Conservation (phyloP, 2,113 vertebrate species). For the Asarcornis scutulata region DNA sequence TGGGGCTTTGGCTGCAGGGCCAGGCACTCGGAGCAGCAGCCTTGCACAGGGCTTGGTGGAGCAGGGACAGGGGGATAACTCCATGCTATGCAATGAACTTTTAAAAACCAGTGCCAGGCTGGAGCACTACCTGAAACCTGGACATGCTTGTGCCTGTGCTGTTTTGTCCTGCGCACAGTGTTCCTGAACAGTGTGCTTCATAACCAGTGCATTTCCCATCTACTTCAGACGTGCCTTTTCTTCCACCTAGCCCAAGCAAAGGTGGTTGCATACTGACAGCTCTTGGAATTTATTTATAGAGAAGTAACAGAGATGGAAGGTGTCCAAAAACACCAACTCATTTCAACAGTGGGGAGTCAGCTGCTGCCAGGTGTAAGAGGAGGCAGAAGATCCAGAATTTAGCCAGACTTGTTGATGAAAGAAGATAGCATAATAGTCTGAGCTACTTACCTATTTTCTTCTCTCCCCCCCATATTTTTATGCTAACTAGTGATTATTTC, state of each 20-base stretch:
- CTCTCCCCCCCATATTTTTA: background rate
- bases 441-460: background rate
- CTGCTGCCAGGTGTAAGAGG: background rate
- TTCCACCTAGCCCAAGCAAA: background rate
- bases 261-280: background rate
- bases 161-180: background rate
- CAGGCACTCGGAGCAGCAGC: rapidly evolving
- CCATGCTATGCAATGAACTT: background rate
- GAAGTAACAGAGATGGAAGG: background rate
- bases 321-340: background rate
- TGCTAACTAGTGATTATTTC: background rate
- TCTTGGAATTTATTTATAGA: background rate
- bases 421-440: background rate
- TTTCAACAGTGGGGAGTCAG: background rate
- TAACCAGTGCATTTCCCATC: background rate
- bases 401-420: background rate
- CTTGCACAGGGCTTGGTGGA: background rate
- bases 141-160: background rate
- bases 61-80: background rate
- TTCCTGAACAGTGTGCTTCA: background rate
- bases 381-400: background rate
- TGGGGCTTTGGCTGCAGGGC: background rate
- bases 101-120: background rate
- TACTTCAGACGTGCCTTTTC: background rate
- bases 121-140: background rate